These are phyloP conservation scores for Ctenoplectra terminalis DNA, from an alignment of 1,140 invertebrate species.

Conservation along the genomic window DNA sequence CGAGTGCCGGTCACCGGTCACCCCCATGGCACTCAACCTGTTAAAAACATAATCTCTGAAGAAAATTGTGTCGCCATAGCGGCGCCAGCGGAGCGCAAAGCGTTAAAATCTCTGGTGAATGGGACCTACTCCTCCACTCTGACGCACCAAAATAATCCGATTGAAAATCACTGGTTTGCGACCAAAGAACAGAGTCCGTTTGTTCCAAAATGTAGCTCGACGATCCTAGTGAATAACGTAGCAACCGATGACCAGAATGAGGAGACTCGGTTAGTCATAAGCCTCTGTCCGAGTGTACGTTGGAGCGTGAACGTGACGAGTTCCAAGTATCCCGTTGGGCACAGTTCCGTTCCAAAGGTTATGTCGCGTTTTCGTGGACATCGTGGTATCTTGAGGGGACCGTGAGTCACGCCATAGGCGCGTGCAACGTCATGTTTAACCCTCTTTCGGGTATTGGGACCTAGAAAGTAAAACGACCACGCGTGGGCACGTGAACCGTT, in stretches of 20 bases:
- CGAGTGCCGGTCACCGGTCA: too few relatives aligned
- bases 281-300: neutral
- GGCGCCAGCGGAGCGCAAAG: too few relatives aligned
- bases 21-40: too few relatives aligned
- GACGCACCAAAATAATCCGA: too few relatives aligned
- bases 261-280: neutral
- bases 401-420: slow-evolving; percentile 17
- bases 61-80: too few relatives aligned
- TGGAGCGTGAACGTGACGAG: neutral
- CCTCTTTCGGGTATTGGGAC: neutral
- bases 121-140: too few relatives aligned
- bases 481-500: neutral
- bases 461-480: neutral
- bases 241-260: neutral
- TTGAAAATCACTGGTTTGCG: neutral
- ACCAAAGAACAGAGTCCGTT: neutral
- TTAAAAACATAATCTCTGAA: too few relatives aligned
- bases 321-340: too few relatives aligned
- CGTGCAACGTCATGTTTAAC: neutral
- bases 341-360: slow-evolving; percentile 18
- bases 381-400: slow-evolving; percentile 1
- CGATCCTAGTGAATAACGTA: neutral
- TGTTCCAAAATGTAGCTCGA: too few relatives aligned
- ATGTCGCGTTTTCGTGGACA: neutral
- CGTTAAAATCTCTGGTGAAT: too few relatives aligned